These are phyloP conservation scores for Pristionchus arcanus DNA, from an alignment of 2,888 invertebrate genomes.

Conservation along the genomic window DNA sequence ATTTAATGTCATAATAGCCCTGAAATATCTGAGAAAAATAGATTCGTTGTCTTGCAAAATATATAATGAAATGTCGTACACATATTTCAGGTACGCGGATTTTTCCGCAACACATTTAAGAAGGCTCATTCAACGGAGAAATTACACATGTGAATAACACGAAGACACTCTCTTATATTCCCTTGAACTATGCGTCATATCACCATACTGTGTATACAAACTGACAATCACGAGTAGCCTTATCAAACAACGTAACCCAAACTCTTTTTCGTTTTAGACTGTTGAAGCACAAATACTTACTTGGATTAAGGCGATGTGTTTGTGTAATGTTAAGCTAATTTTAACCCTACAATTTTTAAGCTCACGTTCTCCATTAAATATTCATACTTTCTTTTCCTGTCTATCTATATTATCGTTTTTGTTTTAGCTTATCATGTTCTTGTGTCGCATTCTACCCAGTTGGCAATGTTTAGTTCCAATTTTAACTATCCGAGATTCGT, in stretches of 20 bases:
- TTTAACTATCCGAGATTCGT: too few species aligned
- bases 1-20: too few species aligned
- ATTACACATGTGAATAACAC: background rate
- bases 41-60: background rate
- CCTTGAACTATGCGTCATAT: background rate
- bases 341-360: background rate
- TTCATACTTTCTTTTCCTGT: too few species aligned
- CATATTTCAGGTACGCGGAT: conserved; percentile 37
- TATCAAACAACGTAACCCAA: background rate
- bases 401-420: background rate
- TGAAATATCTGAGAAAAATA: too few species aligned
- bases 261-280: background rate
- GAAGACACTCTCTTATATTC: background rate
- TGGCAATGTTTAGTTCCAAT: too few species aligned
- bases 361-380: too few species aligned
- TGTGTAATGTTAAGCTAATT: background rate
- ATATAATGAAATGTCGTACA: background rate
- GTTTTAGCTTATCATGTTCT: background rate
- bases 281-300: too few species aligned
- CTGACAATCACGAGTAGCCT: background rate
- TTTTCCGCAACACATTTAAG: conserved; percentile 49
- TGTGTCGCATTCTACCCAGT: background rate
- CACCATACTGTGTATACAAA: background rate
- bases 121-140: conserved; percentile 10
- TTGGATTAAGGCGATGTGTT: too few species aligned